Percentiles rank a stretch among this genome's conserved stretches.
Evolutionary conservation across 1,140 invertebrate genomes (phyloP).

Genomic region (Ladona fulva): DNA sequence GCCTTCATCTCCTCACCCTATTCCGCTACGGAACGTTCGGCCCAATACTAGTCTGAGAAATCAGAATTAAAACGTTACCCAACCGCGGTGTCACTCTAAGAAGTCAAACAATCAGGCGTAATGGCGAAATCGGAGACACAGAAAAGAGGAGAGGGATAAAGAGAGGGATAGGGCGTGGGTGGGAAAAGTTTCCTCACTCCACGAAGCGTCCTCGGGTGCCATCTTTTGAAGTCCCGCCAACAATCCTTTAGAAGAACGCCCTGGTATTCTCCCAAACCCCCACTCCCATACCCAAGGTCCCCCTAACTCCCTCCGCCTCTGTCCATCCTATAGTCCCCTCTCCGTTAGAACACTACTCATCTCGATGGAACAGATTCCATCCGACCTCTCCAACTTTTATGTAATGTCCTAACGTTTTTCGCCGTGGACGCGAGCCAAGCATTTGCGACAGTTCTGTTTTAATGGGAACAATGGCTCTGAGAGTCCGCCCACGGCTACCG

Average conservation of each 20-base stretch:
- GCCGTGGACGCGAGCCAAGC: neutral
- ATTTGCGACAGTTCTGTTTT: neutral
- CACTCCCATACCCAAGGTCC: neutral
- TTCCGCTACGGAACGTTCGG: too few species aligned
- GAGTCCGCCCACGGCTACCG: neutral
- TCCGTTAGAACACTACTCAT: neutral
- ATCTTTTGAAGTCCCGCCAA: neutral
- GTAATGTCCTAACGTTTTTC: neutral
- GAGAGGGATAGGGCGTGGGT: neutral
- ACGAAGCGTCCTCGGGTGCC: neutral
- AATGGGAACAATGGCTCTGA: neutral
- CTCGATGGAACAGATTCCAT: neutral
- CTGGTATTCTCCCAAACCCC: neutral
- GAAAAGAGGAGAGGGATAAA: neutral
- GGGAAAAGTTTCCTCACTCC: neutral
- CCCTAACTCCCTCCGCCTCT: neutral
- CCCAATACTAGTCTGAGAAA: too few species aligned
- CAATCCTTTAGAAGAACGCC: neutral
- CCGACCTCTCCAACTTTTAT: conserved; percentile 5
- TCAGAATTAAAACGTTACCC: too few species aligned
- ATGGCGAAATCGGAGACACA: too few species aligned
- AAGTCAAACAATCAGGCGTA: too few species aligned
- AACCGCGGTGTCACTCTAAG: too few species aligned
- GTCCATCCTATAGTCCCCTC: neutral
- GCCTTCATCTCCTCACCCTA: too few species aligned